phyloP scores from a whole-genome alignment of 2,888 invertebrate species.

The Muschampia plurimacula region DNA sequence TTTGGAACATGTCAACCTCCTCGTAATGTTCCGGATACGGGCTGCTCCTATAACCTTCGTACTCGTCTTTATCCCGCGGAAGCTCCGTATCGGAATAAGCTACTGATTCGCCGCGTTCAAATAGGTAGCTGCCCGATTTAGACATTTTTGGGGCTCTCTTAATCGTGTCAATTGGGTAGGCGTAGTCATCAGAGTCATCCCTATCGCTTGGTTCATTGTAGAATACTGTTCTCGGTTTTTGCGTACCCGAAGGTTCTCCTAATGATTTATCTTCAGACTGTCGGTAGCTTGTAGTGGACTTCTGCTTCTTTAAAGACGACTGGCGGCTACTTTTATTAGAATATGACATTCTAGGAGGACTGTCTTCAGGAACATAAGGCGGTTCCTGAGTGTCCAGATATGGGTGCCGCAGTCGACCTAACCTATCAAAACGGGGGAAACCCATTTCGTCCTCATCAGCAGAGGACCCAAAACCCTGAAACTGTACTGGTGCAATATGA shows the following conservation, averaged over 20 bases:
- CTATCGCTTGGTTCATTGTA: conserved; percentile 78
- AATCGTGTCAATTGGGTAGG: conserved; percentile 81
- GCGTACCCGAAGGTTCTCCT: conserved; percentile 71
- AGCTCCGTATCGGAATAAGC: conserved; percentile 78
- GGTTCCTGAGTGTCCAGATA: conserved; percentile 82
- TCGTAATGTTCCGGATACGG: conserved; percentile 81
- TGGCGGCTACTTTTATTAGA: conserved; percentile 81
- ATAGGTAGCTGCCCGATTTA: conserved; percentile 74
- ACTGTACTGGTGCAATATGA: conserved; percentile 77
- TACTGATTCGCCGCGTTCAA: conserved; percentile 76
- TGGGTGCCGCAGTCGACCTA: conserved; percentile 84
- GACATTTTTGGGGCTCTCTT: conserved; percentile 79
- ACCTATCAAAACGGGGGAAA: conserved; percentile 86
- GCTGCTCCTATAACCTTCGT: conserved; percentile 76
- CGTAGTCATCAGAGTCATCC: conserved; percentile 81
- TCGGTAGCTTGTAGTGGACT: conserved; percentile 68
- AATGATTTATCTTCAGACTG: conserved; percentile 68
- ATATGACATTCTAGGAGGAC: conserved; percentile 75
- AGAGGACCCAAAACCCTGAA: conserved; percentile 87
- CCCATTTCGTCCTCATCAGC: conserved; percentile 89
- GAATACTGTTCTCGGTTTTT: conserved; percentile 64
- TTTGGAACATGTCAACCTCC: conserved; percentile 77
- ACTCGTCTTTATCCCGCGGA: conserved; percentile 75
- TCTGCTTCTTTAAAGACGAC: conserved; percentile 77
- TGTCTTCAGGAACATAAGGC: conserved; percentile 78